Evolutionary conservation across 2,113 vertebrate species (phyloP).

Genomic region (Gila orcuttii): DNA sequence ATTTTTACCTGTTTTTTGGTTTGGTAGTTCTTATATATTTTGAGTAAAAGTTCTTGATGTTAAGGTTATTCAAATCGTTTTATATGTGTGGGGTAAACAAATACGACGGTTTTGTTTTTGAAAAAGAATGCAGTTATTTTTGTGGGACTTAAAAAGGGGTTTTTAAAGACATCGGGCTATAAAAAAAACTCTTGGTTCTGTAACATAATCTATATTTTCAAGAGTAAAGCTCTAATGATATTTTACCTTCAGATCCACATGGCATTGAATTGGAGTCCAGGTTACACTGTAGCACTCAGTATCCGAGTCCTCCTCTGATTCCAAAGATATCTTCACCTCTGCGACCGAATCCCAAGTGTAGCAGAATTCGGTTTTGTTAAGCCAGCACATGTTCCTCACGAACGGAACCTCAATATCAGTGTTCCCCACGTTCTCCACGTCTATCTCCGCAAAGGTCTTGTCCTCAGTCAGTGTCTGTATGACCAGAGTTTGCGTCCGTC

Average conservation of each 20-base stretch:
- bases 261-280: conserved; percentile 85
- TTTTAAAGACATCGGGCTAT: neutral
- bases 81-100: neutral
- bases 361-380: conserved; percentile 87
- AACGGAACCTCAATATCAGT: conserved; percentile 80
- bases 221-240: neutral
- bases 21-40: neutral
- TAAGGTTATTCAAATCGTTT: neutral
- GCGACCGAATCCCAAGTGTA: conserved; percentile 87
- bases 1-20: neutral
- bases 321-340: conserved; percentile 81
- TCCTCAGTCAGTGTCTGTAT: conserved; percentile 82
- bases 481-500: conserved; percentile 79
- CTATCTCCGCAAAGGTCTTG: conserved; percentile 78
- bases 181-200: neutral
- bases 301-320: conserved; percentile 69
- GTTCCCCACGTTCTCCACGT: conserved; percentile 78
- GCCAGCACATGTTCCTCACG: conserved; percentile 85
- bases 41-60: neutral
- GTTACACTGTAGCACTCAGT: conserved; percentile 85
- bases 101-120: neutral
- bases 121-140: neutral
- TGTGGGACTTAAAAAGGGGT: neutral
- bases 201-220: neutral
- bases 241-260: conserved; percentile 83